Conservation (phyloP, 2,888 invertebrate species). For the Drosophila greeni region DNA sequence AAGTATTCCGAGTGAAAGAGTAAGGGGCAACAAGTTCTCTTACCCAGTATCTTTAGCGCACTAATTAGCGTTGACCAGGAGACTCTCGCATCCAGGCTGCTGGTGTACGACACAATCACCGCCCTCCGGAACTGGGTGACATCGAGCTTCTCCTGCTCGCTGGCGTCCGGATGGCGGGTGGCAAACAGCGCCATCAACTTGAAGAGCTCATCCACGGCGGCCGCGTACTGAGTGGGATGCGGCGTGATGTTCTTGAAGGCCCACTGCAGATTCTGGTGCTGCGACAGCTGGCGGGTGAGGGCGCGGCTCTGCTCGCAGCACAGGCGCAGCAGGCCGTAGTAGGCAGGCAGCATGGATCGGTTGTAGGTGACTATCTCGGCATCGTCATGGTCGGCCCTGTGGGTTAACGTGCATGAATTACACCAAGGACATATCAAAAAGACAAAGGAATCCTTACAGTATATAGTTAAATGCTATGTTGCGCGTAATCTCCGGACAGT, state of each 20-base stretch:
- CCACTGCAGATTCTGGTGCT: slow-evolving; percentile 97
- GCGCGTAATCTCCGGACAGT: slow-evolving; percentile 92
- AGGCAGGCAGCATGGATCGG: slow-evolving; percentile 94
- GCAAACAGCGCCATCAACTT: slow-evolving; percentile 94
- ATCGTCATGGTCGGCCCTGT: slow-evolving; percentile 96
- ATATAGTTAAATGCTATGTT: slow-evolving; percentile 98
- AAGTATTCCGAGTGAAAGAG: not conserved
- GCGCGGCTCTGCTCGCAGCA: slow-evolving; percentile 93
- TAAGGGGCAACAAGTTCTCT: not conserved
- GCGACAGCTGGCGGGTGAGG: slow-evolving; percentile 91
- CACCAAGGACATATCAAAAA: not conserved
- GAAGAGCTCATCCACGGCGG: slow-evolving; percentile 94
- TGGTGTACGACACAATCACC: slow-evolving; percentile 92
- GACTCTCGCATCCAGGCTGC: slow-evolving; percentile 92
- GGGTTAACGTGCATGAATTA: slow-evolving; percentile 36
- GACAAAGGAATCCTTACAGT: slow-evolving; percentile 83
- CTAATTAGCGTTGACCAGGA: slow-evolving; percentile 97
- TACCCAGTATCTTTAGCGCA: slow-evolving; percentile 88
- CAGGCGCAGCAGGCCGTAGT: slow-evolving; percentile 91
- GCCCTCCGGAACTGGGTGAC: slow-evolving; percentile 91
- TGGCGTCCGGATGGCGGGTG: slow-evolving; percentile 88
- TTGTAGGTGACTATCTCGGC: slow-evolving; percentile 97
- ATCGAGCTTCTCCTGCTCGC: slow-evolving; percentile 87
- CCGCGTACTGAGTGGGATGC: slow-evolving; percentile 95
- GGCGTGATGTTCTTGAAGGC: slow-evolving; percentile 97